Evolutionary conservation across 2,888 invertebrate species (phyloP).

Genomic region (Hesperia comma): DNA sequence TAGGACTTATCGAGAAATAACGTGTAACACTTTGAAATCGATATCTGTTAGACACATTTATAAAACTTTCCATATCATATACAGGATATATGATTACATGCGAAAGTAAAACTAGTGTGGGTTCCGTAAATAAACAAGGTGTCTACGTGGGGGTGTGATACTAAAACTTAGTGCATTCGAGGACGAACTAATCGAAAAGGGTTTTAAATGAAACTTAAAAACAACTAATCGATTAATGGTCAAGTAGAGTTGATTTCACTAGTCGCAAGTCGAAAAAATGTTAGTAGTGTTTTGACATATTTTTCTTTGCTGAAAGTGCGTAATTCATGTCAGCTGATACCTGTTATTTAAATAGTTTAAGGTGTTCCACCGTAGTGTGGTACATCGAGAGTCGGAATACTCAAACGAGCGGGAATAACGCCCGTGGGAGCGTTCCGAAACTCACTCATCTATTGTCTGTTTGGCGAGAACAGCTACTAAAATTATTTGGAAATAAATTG

Average conservation of each 20-base stretch:
- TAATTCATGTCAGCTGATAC: constrained; percentile 84
- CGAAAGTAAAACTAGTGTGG: constrained; percentile 53
- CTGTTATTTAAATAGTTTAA: constrained; percentile 67
- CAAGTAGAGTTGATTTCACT: constrained; percentile 85
- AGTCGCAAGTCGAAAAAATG: constrained; percentile 83
- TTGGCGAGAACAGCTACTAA: no score
- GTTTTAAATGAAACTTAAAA: constrained; percentile 65
- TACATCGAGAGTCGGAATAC: constrained; percentile 67
- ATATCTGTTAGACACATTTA: constrained; percentile 46
- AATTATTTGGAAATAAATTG: no score
- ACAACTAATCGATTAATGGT: constrained; percentile 80
- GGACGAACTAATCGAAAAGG: constrained; percentile 73
- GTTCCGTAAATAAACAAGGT: constrained; percentile 58
- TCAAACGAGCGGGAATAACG: constrained; percentile 60
- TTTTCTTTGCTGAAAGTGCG: constrained; percentile 85
- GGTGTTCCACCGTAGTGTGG: constrained; percentile 45
- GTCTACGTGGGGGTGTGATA: constrained; percentile 75
- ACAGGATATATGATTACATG: constrained; percentile 68
- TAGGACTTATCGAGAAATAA: constrained; percentile 62
- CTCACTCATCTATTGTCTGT: constrained; percentile 56
- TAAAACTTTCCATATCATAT: constrained; percentile 71
- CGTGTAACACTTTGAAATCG: constrained; percentile 63
- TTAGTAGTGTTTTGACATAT: constrained; percentile 85
- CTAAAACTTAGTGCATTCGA: constrained; percentile 80
- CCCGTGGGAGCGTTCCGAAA: constrained; percentile 72